These are phyloP conservation scores for Cassiopea andromeda DNA, from an alignment of 30 jellyfish, hydroid and myxozoan species.

Conservation along the genomic window DNA sequence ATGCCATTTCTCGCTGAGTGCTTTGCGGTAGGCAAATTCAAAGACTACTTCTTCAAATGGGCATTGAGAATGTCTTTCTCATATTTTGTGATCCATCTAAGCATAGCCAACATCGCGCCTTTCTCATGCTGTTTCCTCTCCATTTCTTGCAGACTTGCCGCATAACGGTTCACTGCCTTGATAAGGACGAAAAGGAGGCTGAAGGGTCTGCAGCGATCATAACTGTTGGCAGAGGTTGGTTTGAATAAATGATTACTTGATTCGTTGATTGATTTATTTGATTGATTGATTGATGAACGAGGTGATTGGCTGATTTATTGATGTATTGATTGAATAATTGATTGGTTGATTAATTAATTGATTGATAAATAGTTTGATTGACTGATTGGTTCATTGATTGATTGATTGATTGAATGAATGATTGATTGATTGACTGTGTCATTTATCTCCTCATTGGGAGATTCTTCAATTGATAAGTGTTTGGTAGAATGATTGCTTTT, in stretches of 20 bases:
- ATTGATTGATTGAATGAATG: conserved; percentile 8
- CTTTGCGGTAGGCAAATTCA: too few relatives aligned
- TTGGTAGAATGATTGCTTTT: neutral
- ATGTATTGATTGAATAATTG: neutral
- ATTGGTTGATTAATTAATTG: neutral
- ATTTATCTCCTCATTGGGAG: neutral
- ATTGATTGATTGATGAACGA: conserved; percentile 1
- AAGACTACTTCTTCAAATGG: too few relatives aligned
- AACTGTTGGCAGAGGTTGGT: conserved; percentile 69
- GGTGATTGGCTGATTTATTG: neutral
- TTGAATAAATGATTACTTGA: neutral
- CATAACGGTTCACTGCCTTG: conserved; percentile 53
- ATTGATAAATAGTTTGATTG: neutral
- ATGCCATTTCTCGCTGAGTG: too few relatives aligned
- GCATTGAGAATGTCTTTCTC: too few relatives aligned
- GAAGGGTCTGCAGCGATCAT: conserved; percentile 55
- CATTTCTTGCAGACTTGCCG: conserved; percentile 48
- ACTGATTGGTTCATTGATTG: conserved; percentile 4
- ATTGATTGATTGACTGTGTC: neutral
- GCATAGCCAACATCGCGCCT: too few relatives aligned
- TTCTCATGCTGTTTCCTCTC: neutral
- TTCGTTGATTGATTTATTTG: neutral
- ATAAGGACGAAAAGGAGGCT: conserved; percentile 53
- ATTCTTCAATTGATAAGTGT: neutral
- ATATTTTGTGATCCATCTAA: too few relatives aligned